A percentile compares a stretch with the other conserved stretches of the same genome.
These are phyloP conservation scores for Heteronetta atricapilla DNA, from an alignment of 2,113 vertebrate genomes.

Conservation along the genomic window DNA sequence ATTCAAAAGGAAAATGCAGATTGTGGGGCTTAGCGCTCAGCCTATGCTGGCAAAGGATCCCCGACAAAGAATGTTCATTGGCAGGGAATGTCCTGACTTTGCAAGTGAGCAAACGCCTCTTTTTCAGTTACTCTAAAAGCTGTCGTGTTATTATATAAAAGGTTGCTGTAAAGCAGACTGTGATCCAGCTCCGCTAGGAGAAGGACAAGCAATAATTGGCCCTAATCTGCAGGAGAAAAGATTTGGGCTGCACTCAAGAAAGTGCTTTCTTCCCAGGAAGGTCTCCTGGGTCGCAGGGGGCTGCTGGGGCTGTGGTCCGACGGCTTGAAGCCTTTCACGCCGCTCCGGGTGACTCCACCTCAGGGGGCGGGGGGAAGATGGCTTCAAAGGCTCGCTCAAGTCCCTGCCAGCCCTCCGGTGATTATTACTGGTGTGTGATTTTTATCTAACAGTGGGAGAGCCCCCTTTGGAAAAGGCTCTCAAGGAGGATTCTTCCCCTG, in stretches of 20 bases:
- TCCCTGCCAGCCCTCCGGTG: neutral
- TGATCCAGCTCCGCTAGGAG: neutral
- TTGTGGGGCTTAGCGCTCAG: slow-evolving; percentile 61
- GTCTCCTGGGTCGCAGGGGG: slow-evolving; percentile 47
- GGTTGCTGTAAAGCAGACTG: neutral
- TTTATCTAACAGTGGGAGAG: neutral
- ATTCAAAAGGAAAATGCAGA: slow-evolving; percentile 66
- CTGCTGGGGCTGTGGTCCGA: slow-evolving; percentile 31
- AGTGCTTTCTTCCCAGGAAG: neutral
- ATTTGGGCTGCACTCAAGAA: neutral
- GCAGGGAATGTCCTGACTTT: slow-evolving; percentile 74
- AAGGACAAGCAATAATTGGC: neutral
- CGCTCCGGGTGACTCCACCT: slow-evolving; percentile 4
- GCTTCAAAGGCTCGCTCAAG: neutral
- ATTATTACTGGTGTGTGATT: neutral
- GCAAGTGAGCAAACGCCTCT: slow-evolving; percentile 69
- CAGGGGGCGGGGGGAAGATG: neutral
- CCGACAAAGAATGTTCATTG: slow-evolving; percentile 69
- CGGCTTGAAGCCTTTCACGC: neutral
- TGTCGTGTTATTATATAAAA: slow-evolving; percentile 55
- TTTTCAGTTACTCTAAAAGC: slow-evolving; percentile 50
- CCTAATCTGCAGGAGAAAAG: neutral
- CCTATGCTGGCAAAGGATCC: slow-evolving; percentile 64
- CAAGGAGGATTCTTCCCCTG: neutral
- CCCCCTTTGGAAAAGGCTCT: neutral